Percentiles rank a stretch among this genome's conserved stretches.
phyloP scores from a whole-genome alignment of 2,888 invertebrate genomes.

The Eupithecia tripunctaria region DNA sequence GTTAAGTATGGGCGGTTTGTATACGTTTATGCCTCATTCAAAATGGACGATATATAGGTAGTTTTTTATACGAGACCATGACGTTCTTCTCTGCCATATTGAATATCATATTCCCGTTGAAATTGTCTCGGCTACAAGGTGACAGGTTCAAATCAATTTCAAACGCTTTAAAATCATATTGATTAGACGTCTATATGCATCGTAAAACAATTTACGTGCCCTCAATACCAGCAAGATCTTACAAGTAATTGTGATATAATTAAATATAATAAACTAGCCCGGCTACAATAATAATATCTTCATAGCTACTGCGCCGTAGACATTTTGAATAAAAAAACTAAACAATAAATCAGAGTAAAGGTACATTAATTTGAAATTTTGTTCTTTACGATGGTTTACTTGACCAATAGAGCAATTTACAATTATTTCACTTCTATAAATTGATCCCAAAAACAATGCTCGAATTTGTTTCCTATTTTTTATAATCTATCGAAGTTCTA shows the following conservation, averaged over 20 bases:
- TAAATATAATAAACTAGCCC: neutral
- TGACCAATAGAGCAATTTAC: neutral
- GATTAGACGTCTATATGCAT: neutral
- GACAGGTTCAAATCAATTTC: conserved; percentile 2
- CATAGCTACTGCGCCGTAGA: neutral
- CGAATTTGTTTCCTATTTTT: too few species aligned
- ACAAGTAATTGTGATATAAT: neutral
- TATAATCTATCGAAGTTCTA: neutral
- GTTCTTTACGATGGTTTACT: neutral
- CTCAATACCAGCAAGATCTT: neutral
- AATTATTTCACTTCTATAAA: too few species aligned
- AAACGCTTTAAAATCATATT: neutral
- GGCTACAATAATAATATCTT: neutral
- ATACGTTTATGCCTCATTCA: too few species aligned
- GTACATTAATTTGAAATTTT: neutral
- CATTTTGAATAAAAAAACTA: too few species aligned
- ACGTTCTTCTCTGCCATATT: neutral
- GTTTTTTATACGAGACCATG: neutral
- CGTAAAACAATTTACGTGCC: neutral
- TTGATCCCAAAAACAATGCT: too few species aligned
- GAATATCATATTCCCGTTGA: neutral
- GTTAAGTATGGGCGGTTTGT: too few species aligned
- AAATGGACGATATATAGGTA: too few species aligned
- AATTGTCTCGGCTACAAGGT: neutral
- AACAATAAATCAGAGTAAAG: too few species aligned